Conservation (phyloP, 1,140 invertebrate genomes). For the Apolygus lucorum region DNA sequence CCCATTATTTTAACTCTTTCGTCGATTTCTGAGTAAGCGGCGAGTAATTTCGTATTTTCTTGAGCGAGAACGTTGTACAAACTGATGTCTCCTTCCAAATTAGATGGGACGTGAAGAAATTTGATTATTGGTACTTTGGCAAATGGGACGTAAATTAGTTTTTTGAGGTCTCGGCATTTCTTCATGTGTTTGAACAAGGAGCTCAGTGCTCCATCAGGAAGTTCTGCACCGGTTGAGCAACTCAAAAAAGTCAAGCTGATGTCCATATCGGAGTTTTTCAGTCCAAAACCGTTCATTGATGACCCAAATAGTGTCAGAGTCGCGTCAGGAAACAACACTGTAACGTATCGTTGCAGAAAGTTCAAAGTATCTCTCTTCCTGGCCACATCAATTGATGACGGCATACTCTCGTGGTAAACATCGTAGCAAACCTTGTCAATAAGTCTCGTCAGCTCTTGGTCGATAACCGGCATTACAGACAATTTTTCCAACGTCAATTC, state of each 20-base stretch:
- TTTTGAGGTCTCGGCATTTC: neutral
- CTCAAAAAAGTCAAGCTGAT: constrained; percentile 49
- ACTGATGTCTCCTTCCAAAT: constrained; percentile 52
- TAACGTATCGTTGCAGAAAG: constrained; percentile 29
- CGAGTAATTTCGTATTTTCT: constrained; percentile 48
- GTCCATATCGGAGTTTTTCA: constrained; percentile 50
- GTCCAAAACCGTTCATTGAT: constrained; percentile 54
- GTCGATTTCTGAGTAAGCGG: constrained; percentile 47
- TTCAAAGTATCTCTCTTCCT: neutral
- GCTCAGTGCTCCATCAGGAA: constrained; percentile 28
- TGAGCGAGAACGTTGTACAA: constrained; percentile 51
- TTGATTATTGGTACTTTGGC: constrained; percentile 61
- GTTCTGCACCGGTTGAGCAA: constrained; percentile 33
- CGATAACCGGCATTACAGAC: neutral
- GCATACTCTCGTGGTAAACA: neutral
- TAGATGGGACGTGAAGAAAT: constrained; percentile 42
- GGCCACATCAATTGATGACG: neutral
- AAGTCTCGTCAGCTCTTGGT: neutral
- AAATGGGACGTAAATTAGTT: constrained; percentile 41
- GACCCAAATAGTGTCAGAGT: constrained; percentile 50
- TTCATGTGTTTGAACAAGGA: neutral
- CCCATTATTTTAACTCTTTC: constrained; percentile 46
- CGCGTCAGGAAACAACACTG: constrained; percentile 38
- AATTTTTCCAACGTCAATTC: neutral
- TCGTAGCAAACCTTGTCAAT: neutral